These are phyloP conservation scores for Pachypanchax playfairii DNA, from an alignment of 2,113 vertebrate species.

Conservation along the genomic window DNA sequence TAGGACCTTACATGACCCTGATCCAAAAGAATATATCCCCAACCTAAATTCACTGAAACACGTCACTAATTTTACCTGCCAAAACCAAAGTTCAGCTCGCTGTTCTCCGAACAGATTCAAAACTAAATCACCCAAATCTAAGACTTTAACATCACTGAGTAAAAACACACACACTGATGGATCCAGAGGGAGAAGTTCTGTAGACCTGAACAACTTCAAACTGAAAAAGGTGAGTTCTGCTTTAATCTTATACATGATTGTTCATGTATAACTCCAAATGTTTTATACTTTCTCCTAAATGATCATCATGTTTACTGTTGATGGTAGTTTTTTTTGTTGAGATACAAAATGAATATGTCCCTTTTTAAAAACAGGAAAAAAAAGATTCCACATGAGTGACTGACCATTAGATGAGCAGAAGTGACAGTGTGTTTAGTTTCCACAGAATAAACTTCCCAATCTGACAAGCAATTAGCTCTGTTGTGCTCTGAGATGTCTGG, in stretches of 20 bases:
- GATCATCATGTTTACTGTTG: slow-evolving; percentile 1
- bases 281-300: not conserved
- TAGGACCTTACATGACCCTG: slow-evolving; percentile 81
- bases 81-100: slow-evolving; percentile 82
- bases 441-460: slow-evolving; percentile 57
- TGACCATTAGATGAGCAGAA: slow-evolving; percentile 49
- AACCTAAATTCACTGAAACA: slow-evolving; percentile 82
- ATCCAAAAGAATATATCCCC: slow-evolving; percentile 78
- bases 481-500: slow-evolving; percentile 64
- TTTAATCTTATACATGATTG: not conserved
- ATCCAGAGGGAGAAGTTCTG: slow-evolving; percentile 76
- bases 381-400: slow-evolving; percentile 32
- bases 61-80: slow-evolving; percentile 77
- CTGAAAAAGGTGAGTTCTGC: slow-evolving; percentile 84
- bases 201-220: slow-evolving; percentile 80
- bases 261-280: too few relatives aligned
- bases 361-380: slow-evolving; percentile 30
- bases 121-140: too few relatives aligned
- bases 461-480: slow-evolving; percentile 71
- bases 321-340: slow-evolving; percentile 40
- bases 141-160: slow-evolving; percentile 74
- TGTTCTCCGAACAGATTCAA: slow-evolving; percentile 79
- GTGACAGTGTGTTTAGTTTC: slow-evolving; percentile 57
- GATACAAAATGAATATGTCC: slow-evolving; percentile 38
- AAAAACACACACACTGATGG: slow-evolving; percentile 79